These are phyloP conservation scores for Luscinia luscinia DNA, from an alignment of 2,797 vertebrate genomes.

Conservation along the genomic window DNA sequence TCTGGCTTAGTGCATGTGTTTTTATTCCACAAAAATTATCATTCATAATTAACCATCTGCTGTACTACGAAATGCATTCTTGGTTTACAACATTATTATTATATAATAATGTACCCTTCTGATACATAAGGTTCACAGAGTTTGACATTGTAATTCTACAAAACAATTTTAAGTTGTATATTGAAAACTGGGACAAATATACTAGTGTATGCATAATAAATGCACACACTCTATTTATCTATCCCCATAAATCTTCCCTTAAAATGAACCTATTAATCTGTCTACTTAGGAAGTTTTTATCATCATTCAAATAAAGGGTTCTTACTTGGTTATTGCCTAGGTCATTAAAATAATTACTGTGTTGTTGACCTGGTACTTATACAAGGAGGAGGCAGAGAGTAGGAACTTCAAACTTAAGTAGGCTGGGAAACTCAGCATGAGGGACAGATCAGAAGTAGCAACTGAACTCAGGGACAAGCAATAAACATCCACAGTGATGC, in stretches of 20 bases:
- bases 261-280: not conserved
- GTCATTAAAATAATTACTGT: slow-evolving; percentile 21
- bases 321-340: not conserved
- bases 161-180: not conserved
- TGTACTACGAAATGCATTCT: not conserved
- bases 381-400: not conserved
- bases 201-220: not conserved
- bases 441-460: not conserved
- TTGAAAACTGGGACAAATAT: not conserved
- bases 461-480: not conserved
- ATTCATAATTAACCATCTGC: not conserved
- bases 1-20: not conserved
- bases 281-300: not conserved
- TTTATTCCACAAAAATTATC: not conserved
- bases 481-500: not conserved
- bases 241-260: not conserved
- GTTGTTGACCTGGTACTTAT: not conserved
- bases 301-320: slow-evolving; percentile 1
- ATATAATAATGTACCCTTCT: not conserved
- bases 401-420: not conserved
- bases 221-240: not conserved
- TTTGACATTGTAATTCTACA: not conserved
- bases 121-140: not conserved
- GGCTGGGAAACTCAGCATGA: not conserved
- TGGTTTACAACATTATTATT: not conserved